These are phyloP conservation scores for Pinna nobilis DNA, from an alignment of 1,140 invertebrate species.

Conservation along the genomic window DNA sequence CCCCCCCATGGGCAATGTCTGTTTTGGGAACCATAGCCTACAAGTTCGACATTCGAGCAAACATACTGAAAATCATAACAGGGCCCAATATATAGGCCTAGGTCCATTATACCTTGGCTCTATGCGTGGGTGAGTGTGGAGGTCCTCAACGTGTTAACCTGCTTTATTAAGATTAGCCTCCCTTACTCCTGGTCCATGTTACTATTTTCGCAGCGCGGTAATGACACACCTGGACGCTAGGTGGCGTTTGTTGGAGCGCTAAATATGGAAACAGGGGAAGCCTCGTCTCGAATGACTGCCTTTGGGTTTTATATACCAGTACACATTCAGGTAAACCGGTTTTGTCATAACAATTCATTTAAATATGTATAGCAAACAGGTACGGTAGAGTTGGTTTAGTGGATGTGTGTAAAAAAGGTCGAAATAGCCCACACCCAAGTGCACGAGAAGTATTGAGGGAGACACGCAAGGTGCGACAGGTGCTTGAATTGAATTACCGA, in stretches of 20 bases:
- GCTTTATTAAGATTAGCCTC: too few species aligned
- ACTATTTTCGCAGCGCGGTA: too few species aligned
- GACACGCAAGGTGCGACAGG: background rate
- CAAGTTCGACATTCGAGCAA: too few species aligned
- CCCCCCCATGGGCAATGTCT: too few species aligned
- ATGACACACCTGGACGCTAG: slow-evolving; percentile 30
- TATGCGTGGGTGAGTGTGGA: too few species aligned
- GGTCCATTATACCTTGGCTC: too few species aligned
- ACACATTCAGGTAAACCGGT: slow-evolving; percentile 30
- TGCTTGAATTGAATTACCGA: background rate
- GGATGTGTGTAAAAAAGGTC: slow-evolving; percentile 13
- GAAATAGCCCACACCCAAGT: slow-evolving; percentile 15
- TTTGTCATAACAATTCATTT: slow-evolving; percentile 17
- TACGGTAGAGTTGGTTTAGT: background rate
- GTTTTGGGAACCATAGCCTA: too few species aligned
- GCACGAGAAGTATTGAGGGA: background rate
- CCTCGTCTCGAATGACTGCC: background rate
- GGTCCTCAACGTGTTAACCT: too few species aligned
- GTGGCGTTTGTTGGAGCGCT: slow-evolving; percentile 20
- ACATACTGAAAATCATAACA: too few species aligned
- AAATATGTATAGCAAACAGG: slow-evolving; percentile 14
- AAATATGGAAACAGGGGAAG: background rate
- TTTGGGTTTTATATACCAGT: slow-evolving; percentile 13
- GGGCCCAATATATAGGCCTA: too few species aligned
- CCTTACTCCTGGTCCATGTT: too few species aligned